Evolutionary conservation across 2,113 vertebrate genomes (phyloP).

Genomic region (Bungarus multicinctus): DNA sequence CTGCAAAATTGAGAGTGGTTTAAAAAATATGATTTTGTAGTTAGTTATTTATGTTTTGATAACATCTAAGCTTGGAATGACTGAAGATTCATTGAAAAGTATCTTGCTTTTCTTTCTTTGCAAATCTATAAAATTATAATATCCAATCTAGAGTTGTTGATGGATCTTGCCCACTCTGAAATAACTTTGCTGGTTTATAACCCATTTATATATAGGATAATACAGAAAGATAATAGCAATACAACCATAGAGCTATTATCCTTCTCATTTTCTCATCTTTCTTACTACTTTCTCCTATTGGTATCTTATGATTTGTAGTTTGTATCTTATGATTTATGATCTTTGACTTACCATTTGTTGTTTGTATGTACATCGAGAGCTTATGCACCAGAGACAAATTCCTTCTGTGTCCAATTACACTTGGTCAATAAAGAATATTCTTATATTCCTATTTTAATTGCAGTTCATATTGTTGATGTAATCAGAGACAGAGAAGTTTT

Average conservation of each 20-base stretch:
- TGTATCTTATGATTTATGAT: neutral
- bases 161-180: neutral
- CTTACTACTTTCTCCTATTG: neutral
- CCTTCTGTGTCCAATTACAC: neutral
- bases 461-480: neutral
- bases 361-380: neutral
- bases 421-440: neutral
- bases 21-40: neutral
- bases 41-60: neutral
- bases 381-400: neutral
- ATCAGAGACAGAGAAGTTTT: neutral
- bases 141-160: neutral
- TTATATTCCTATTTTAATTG: neutral
- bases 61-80: neutral
- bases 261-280: neutral
- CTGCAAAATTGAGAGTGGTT: neutral
- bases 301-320: neutral
- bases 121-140: too few relatives aligned
- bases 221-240: neutral
- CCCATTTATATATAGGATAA: neutral
- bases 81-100: neutral
- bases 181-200: neutral
- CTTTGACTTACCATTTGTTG: neutral
- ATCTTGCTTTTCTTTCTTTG: neutral
- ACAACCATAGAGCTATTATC: neutral